These are phyloP conservation scores for Amphiprion percula DNA, from an alignment of 2,113 vertebrate species.

Conservation along the genomic window DNA sequence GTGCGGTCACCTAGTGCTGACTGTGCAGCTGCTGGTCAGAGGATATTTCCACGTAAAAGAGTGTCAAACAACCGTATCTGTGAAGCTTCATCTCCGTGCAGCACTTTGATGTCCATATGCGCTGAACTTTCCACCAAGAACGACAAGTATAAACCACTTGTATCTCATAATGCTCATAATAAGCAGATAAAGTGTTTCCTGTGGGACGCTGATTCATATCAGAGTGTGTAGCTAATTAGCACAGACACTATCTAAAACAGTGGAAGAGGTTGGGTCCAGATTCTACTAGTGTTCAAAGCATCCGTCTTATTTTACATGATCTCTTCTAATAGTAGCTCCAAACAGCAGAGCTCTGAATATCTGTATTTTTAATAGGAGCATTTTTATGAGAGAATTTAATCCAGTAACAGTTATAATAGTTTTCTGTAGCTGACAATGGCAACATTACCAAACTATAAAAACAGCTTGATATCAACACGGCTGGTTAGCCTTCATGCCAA, in stretches of 20 bases:
- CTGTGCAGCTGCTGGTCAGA: neutral
- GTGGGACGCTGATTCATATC: neutral
- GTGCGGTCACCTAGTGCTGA: constrained; percentile 30
- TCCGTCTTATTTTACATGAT: neutral
- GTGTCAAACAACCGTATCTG: constrained; percentile 17
- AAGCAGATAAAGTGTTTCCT: constrained; percentile 34
- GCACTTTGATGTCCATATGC: constrained; percentile 66
- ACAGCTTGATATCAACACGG: constrained; percentile 13
- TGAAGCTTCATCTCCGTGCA: constrained; percentile 60
- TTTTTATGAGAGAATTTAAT: constrained; percentile 15
- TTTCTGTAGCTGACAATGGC: neutral
- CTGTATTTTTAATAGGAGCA: neutral
- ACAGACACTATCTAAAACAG: constrained; percentile 23
- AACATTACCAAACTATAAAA: constrained; percentile 8
- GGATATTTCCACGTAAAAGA: neutral
- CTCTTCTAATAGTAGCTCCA: constrained; percentile 9
- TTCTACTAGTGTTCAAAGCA: constrained; percentile 8
- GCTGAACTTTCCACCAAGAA: neutral
- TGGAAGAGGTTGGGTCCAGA: neutral
- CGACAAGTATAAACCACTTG: constrained; percentile 42
- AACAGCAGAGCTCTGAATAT: neutral
- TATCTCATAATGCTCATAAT: constrained; percentile 12
- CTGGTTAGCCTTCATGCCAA: neutral
- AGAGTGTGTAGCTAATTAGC: constrained; percentile 26
- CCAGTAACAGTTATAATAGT: constrained; percentile 5